phyloP scores from a whole-genome alignment of 2,113 vertebrate genomes.

The Manacus vitellinus region DNA sequence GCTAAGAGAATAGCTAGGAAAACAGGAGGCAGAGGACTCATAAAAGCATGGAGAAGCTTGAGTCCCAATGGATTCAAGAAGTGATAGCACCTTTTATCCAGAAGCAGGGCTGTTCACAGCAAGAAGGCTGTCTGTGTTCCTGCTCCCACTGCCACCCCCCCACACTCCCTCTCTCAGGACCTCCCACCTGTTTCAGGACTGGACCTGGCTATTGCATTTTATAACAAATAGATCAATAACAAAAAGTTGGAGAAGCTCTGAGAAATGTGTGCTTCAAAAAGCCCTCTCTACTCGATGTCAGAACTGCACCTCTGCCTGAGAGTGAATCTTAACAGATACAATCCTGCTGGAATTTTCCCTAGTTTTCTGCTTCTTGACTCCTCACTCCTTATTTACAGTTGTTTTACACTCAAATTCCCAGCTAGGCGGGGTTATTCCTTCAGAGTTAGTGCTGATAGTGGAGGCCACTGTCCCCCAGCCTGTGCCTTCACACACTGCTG shows the following conservation, averaged over 20 bases:
- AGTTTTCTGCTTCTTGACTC: not conserved
- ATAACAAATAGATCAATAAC: not conserved
- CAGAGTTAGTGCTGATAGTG: not conserved
- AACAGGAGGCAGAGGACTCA: constrained; percentile 9
- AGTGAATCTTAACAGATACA: not conserved
- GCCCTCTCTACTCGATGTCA: not conserved
- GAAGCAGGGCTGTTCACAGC: not conserved
- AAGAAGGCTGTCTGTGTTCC: not conserved
- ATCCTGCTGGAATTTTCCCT: not conserved
- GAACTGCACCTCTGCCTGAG: not conserved
- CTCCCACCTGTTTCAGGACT: not conserved
- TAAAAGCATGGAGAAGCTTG: not conserved
- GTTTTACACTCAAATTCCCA: not conserved
- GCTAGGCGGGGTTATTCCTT: not conserved
- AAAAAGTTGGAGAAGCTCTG: not conserved
- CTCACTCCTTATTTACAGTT: not conserved
- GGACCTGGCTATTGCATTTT: not conserved
- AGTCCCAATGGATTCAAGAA: not conserved
- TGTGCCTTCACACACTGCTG: not conserved
- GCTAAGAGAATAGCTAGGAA: constrained; percentile 16
- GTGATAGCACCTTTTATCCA: not conserved
- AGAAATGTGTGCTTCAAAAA: not conserved
- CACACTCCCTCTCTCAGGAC: not conserved
- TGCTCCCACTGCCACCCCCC: not conserved
- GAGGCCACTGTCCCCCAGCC: not conserved